Conservation (phyloP, 2,113 vertebrate species). For the Maccullochella peelii region DNA sequence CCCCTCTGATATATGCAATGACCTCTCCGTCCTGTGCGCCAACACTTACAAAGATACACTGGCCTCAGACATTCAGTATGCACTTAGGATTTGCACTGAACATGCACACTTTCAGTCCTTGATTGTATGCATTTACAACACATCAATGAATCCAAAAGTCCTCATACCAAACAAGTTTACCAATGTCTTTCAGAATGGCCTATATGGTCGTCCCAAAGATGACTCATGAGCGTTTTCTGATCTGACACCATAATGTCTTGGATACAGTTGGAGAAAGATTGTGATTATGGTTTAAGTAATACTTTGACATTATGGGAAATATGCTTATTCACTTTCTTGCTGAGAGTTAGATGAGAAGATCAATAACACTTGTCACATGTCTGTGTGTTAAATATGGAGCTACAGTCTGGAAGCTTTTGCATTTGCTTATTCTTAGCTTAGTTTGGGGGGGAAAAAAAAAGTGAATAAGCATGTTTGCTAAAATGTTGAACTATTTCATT, state of each 20-base stretch:
- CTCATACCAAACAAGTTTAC: background rate
- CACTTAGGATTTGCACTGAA: conserved; percentile 16
- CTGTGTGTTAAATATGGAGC: background rate
- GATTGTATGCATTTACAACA: background rate
- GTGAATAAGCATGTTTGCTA: background rate
- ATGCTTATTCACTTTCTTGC: background rate
- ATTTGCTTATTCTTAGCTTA: background rate
- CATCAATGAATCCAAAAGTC: background rate
- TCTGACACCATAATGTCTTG: background rate
- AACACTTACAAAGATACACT: conserved; percentile 22
- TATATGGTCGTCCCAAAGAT: background rate
- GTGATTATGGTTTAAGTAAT: background rate
- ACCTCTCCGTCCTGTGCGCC: conserved; percentile 53
- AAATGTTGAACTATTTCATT: background rate
- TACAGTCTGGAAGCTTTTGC: background rate
- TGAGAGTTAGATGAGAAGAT: background rate
- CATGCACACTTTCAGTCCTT: background rate
- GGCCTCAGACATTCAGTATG: conserved; percentile 14
- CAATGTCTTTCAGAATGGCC: background rate
- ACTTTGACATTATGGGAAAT: background rate
- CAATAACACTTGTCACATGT: background rate
- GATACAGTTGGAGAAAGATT: background rate
- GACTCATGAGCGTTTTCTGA: background rate
- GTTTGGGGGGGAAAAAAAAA: background rate
- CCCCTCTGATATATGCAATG: conserved; percentile 54